Evolutionary conservation across 2,113 vertebrate species (phyloP), one percentile per base, ranked within the genome.

Genomic region (Neolamprologus caudopunctatus): DNA sequence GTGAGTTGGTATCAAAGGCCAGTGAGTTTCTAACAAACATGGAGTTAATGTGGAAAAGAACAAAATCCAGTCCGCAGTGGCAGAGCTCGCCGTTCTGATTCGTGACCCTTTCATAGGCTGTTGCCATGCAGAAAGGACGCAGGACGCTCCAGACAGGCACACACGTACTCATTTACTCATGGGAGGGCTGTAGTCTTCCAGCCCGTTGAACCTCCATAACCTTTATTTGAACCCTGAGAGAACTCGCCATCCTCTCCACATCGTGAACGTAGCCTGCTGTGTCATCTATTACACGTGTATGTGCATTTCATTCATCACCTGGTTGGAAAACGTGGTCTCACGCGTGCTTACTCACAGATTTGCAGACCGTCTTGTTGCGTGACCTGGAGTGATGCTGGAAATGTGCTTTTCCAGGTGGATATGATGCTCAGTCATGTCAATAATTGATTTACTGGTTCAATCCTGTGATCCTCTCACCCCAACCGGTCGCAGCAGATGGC

Each of bases 221-320:
- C 93, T 90, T 51, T 63, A 4, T 84, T 61, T 96, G 93, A 96
- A 93, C 94, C 87, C 71, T 33, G 24, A 57, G 78, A 88, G 87
- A 85, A 66, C 13, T 47, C 45, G 26, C 16, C 78, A 82, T 71
- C 57, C 12, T 79, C 47, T 57, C 19, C 53, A 66, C 21, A 5
- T 53, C 45, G 3, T 58, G 37, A 42, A 19, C 80, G 0, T 57
- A 5, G 55, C 24, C 21, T 26, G 54, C 12, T 57, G 7, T 57
- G 54, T 26, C 21, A 57, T 57, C 54, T 11, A 13, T 42, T 17
- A 2, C 11, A 82, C 8, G 55, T 58, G 9, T 19, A 0, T 9
- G 4, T 33, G 10, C 40, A 10, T 13, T 10, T 75, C 10, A 31
- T 50, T 75, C 1, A 8, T 50, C 4, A 31, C 14, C 42, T 31